Percentiles rank a stretch among this genome's conserved stretches.
Evolutionary conservation across 2,888 invertebrate species (phyloP).

Genomic region (Biston betularia): DNA sequence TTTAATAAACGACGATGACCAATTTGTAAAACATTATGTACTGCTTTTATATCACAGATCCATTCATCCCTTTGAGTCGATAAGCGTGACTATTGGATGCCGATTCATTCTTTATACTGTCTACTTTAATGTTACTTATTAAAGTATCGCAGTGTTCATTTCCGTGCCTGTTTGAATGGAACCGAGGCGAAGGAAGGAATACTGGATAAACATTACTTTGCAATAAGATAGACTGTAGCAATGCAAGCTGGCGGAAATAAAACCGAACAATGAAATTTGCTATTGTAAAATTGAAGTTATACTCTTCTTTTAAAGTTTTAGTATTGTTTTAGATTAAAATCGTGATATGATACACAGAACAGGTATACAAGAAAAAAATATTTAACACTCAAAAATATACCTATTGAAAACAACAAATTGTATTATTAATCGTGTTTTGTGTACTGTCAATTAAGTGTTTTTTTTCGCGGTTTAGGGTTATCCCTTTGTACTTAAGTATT

Average conservation of each 20-base stretch:
- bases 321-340: no score
- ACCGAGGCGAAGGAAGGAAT: conserved; percentile 31
- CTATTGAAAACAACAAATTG: no score
- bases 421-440: no score
- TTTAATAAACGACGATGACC: no score
- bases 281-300: conserved; percentile 1
- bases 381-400: no score
- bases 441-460: no score
- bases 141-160: conserved; percentile 39
- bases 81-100: conserved; percentile 50
- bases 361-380: no score
- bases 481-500: no score
- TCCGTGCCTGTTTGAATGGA: conserved; percentile 34
- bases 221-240: conserved; percentile 8
- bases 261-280: background rate
- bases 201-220: conserved; percentile 41
- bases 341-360: no score
- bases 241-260: conserved; percentile 1
- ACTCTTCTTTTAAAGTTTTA: background rate
- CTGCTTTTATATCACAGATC: conserved; percentile 27
- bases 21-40: background rate
- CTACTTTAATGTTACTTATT: conserved; percentile 45
- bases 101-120: conserved; percentile 32
- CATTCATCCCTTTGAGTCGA: conserved; percentile 52
- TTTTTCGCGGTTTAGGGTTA: no score